phyloP scores from a whole-genome alignment of 1,140 invertebrate genomes.

The Pygmarrhopalites habei region DNA sequence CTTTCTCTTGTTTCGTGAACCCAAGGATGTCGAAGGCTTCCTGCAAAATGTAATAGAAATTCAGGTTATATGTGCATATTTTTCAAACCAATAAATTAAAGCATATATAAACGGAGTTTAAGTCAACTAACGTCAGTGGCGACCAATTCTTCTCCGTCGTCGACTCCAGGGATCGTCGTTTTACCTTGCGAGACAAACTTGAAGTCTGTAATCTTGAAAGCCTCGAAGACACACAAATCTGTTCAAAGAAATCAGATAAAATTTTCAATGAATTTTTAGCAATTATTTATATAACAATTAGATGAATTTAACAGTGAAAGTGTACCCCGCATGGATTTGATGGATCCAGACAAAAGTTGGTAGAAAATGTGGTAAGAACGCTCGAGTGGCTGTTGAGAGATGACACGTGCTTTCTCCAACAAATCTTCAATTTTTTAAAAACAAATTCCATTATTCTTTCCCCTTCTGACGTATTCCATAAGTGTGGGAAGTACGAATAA shows the following conservation, averaged over 20 bases:
- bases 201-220: constrained; percentile 56
- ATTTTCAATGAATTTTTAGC: too few species aligned
- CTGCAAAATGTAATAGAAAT: too few species aligned
- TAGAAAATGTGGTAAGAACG: constrained; percentile 99
- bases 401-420: constrained; percentile 99
- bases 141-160: constrained; percentile 85
- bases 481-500: neutral
- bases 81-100: too few species aligned
- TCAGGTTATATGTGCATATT: too few species aligned
- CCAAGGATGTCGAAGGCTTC: constrained; percentile 97
- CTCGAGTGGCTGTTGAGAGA: constrained; percentile 95
- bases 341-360: constrained; percentile 95
- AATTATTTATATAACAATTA: too few species aligned
- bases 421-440: constrained; percentile 62
- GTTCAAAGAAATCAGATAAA: neutral
- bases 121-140: constrained; percentile 77
- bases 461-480: too few species aligned
- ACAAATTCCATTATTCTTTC: too few species aligned
- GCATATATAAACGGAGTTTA: too few species aligned
- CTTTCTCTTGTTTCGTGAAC: constrained; percentile 92
- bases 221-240: constrained; percentile 42
- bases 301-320: too few species aligned
- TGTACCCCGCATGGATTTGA: constrained; percentile 77
- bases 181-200: constrained; percentile 82
- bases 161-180: constrained; percentile 84